A percentile compares a stretch with the other conserved stretches of the same genome.
phyloP scores from a whole-genome alignment of 2,113 vertebrate genomes.

The Vimba vimba region DNA sequence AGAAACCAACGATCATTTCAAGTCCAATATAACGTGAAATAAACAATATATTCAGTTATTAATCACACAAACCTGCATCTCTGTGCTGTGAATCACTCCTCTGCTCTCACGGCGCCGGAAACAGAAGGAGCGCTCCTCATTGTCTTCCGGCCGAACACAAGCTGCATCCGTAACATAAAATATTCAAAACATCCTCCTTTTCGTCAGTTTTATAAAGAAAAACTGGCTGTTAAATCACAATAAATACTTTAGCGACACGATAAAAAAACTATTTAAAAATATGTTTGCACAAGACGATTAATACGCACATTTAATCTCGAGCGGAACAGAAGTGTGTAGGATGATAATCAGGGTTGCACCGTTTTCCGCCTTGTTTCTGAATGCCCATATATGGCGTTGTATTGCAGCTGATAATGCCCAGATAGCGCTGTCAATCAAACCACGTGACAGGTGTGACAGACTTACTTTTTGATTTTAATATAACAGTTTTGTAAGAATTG shows the following conservation, averaged over 20 bases:
- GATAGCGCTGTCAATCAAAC: constrained; percentile 58
- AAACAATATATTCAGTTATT: fast-evolving
- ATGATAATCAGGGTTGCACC: constrained; percentile 70
- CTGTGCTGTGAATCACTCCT: constrained; percentile 45
- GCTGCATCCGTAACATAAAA: neutral
- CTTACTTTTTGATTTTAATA: neutral
- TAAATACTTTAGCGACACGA: neutral
- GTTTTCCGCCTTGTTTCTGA: constrained; percentile 61
- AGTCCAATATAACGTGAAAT: neutral
- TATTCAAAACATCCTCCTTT: neutral
- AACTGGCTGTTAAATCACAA: fast-evolving
- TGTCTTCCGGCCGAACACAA: constrained; percentile 61
- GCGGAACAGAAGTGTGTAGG: constrained; percentile 5
- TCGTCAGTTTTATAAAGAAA: neutral
- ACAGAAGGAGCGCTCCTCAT: constrained; percentile 58
- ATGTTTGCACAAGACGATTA: neutral
- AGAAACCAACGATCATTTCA: neutral
- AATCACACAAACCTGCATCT: constrained; percentile 76
- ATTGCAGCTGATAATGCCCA: constrained; percentile 49
- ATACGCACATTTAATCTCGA: neutral
- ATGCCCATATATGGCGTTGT: constrained; percentile 71
- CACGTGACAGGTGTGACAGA: neutral
- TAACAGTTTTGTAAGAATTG: no score
- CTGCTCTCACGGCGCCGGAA: constrained; percentile 60
- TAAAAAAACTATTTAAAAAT: neutral